Evolutionary conservation across 2,888 invertebrate species (phyloP).

Genomic region (Bellardia pandia): DNA sequence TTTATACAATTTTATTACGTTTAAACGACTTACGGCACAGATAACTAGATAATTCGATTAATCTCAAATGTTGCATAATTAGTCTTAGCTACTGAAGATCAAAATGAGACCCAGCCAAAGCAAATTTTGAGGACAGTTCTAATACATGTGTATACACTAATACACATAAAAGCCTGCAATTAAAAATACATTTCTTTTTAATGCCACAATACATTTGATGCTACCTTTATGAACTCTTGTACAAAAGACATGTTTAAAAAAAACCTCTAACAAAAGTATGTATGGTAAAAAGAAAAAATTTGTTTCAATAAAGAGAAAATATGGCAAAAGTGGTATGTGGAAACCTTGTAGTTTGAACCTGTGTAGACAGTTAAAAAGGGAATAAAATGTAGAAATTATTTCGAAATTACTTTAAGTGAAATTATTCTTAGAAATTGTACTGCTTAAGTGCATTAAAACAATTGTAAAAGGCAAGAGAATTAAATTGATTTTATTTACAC

Average conservation of each 20-base stretch:
- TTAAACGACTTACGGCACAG: no score
- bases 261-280: slow-evolving; percentile 23
- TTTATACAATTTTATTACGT: no score
- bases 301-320: slow-evolving; percentile 37
- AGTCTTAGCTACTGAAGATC: no score
- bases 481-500: slow-evolving; percentile 18
- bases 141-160: no score
- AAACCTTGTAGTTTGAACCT: slow-evolving; percentile 40
- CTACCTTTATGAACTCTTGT: slow-evolving; percentile 22
- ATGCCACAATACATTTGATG: slow-evolving; percentile 28
- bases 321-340: slow-evolving; percentile 25
- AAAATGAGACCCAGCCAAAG: no score
- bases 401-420: slow-evolving; percentile 38
- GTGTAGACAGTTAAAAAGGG: not conserved
- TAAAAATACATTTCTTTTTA: slow-evolving; percentile 57
- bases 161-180: slow-evolving; percentile 50
- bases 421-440: not conserved
- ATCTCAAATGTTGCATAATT: no score
- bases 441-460: not conserved
- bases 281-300: slow-evolving; percentile 25
- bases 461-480: not conserved
- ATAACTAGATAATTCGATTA: no score
- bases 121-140: no score
- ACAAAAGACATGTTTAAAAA: not conserved
- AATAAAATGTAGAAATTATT: slow-evolving; percentile 26